Conservation (phyloP, 2,797 vertebrate genomes). For the Lutjanus argentimaculatus region DNA sequence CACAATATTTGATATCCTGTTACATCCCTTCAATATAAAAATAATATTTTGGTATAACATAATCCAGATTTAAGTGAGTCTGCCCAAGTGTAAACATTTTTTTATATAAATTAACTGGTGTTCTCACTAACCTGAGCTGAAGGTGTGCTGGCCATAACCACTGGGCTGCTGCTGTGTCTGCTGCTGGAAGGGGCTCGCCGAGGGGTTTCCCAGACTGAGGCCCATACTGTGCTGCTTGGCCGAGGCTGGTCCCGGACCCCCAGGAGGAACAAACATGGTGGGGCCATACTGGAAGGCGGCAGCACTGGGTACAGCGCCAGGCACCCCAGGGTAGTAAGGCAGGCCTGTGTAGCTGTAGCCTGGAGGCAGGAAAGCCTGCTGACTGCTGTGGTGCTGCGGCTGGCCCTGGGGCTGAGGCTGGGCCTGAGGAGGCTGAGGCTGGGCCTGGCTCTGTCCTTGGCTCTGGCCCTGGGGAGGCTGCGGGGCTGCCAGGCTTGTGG, state of each 20-base stretch:
- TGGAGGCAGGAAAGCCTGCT: constrained; percentile 95
- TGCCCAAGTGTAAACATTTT: neutral
- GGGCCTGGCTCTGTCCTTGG: constrained; percentile 89
- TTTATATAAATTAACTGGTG: neutral
- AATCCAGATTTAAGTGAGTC: neutral
- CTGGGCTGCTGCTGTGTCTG: constrained; percentile 89
- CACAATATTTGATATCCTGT: too few relatives aligned
- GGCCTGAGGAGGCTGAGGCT: constrained; percentile 86
- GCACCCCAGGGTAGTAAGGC: constrained; percentile 93
- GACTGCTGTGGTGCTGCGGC: constrained; percentile 91
- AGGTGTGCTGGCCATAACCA: constrained; percentile 93
- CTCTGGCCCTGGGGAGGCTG: constrained; percentile 88
- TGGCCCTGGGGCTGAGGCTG: constrained; percentile 92
- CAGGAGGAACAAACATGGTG: constrained; percentile 95
- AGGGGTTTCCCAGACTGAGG: constrained; percentile 88
- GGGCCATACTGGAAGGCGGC: constrained; percentile 94
- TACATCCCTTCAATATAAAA: too few relatives aligned
- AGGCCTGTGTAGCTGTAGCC: constrained; percentile 97
- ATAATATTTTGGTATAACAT: neutral
- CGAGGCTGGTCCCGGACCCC: constrained; percentile 85
- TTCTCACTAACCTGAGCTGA: constrained; percentile 88
- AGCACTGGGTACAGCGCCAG: constrained; percentile 89
- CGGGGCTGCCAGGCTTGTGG: constrained; percentile 87
- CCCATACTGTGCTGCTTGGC: constrained; percentile 95
- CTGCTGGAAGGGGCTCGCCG: constrained; percentile 92